These are phyloP conservation scores for Terrapene triunguis DNA, from an alignment of 2,113 vertebrate species.

Conservation along the genomic window DNA sequence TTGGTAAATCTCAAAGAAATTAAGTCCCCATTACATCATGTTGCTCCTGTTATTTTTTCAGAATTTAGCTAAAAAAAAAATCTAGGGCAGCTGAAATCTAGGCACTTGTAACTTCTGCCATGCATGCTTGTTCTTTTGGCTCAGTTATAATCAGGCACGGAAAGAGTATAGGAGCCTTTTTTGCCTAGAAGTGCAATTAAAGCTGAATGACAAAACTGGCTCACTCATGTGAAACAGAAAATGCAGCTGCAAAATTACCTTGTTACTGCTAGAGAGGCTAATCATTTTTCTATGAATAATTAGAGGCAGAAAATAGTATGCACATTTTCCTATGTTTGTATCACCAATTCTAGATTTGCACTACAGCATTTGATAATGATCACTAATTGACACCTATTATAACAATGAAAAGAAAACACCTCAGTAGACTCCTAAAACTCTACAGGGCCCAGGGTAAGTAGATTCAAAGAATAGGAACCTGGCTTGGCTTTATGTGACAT, in stretches of 20 bases:
- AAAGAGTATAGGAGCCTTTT: slow-evolving; percentile 13
- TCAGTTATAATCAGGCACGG: slow-evolving; percentile 34
- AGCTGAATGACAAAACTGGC: slow-evolving; percentile 2
- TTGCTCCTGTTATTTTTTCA: background rate
- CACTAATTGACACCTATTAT: background rate
- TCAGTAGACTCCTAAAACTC: background rate
- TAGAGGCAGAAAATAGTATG: background rate
- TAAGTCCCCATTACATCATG: slow-evolving; percentile 21
- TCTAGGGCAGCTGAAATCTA: slow-evolving; percentile 38
- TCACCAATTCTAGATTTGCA: background rate
- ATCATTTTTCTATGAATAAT: background rate
- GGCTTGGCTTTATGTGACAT: background rate
- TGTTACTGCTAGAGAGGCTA: slow-evolving; percentile 17
- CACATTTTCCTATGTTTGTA: background rate
- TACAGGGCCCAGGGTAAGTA: background rate
- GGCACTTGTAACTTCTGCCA: slow-evolving; percentile 3
- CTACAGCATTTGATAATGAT: background rate
- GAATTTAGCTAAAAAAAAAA: background rate
- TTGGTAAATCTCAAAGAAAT: slow-evolving; percentile 33
- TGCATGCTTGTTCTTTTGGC: slow-evolving; percentile 25
- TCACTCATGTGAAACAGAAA: background rate
- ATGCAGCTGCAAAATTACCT: slow-evolving; percentile 31
- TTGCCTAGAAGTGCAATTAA: background rate
- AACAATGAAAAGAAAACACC: background rate
- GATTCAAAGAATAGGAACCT: background rate